A percentile compares a stretch with the other conserved stretches of the same genome.
phyloP scores from a whole-genome alignment of 2,888 invertebrate species.

The Podabrus alpinus region DNA sequence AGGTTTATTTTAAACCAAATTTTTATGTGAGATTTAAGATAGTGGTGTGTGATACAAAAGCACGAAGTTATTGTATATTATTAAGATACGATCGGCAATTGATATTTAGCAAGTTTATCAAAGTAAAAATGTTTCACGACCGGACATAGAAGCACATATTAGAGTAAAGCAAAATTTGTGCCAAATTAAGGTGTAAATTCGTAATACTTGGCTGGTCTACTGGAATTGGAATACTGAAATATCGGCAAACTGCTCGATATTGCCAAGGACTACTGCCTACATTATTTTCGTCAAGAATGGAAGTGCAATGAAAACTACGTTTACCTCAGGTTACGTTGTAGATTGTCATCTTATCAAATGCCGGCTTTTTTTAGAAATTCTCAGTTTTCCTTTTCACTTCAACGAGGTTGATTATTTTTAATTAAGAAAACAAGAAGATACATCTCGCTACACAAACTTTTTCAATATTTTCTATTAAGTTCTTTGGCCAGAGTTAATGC shows the following conservation, averaged over 20 bases:
- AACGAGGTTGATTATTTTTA: neutral
- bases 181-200: neutral
- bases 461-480: neutral
- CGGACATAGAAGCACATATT: constrained; percentile 21
- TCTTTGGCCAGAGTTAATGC: neutral
- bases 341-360: neutral
- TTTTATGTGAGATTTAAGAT: neutral
- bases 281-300: constrained; percentile 12
- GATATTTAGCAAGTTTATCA: constrained; percentile 19
- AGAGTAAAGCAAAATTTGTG: neutral
- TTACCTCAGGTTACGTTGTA: neutral
- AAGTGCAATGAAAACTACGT: neutral
- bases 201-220: constrained; percentile 25
- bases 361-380: neutral
- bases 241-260: constrained; percentile 33
- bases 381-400: neutral
- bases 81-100: neutral
- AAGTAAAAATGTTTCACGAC: constrained; percentile 26
- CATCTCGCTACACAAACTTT: neutral
- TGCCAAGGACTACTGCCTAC: constrained; percentile 25
- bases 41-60: neutral
- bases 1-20: neutral
- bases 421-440: neutral
- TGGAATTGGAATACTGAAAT: constrained; percentile 23
- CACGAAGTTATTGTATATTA: neutral